A percentile compares a stretch with the other conserved stretches of the same genome.
Conservation (phyloP, 2,888 invertebrate genomes). For the Drosophila kambysellisi region DNA sequence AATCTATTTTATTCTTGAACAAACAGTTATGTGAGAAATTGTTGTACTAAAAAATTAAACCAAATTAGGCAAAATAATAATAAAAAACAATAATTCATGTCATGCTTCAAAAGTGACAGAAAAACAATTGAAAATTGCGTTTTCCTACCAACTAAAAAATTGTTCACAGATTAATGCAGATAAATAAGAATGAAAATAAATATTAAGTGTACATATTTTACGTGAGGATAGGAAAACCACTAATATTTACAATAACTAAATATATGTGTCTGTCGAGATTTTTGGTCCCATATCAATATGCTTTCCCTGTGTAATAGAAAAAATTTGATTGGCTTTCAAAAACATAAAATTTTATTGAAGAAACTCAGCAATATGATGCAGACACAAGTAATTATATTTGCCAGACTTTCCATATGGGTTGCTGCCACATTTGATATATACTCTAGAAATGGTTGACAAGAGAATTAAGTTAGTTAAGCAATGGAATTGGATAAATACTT, state of each 20-base stretch:
- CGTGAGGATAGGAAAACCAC: too few species aligned
- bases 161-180: not conserved
- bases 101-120: constrained; percentile 50
- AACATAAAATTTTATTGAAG: constrained; percentile 58
- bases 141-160: constrained; percentile 1
- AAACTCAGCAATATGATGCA: constrained; percentile 42
- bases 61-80: constrained; percentile 36
- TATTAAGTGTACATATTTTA: not conserved
- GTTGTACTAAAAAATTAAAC: constrained; percentile 23
- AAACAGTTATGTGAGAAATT: constrained; percentile 24
- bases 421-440: constrained; percentile 57
- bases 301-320: not conserved
- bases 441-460: constrained; percentile 47
- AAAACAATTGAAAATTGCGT: constrained; percentile 33
- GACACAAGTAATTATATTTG: constrained; percentile 23
- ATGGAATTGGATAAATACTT: not conserved
- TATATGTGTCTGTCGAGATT: not conserved
- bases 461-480: not conserved
- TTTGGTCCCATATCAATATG: not conserved
- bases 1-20: constrained; percentile 28
- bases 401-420: constrained; percentile 11
- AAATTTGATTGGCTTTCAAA: constrained; percentile 26
- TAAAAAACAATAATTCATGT: constrained; percentile 35
- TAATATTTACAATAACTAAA: not conserved
- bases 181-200: not conserved